Base-by-base conservation (phyloP, 2,113 vertebrate species). In the Hipposideros armiger region DNA sequence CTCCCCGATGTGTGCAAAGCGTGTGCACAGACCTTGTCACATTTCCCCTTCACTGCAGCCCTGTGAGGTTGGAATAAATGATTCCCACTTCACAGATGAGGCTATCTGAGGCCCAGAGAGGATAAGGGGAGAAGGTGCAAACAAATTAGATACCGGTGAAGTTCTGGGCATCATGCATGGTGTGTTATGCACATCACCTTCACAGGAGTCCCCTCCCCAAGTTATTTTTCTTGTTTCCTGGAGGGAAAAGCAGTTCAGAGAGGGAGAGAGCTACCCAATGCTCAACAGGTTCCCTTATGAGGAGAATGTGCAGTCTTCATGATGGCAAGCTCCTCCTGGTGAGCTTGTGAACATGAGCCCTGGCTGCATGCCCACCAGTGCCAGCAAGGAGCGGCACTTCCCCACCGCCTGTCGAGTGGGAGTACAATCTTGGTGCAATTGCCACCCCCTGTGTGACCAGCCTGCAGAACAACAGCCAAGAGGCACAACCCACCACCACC, bases 291-390 rank as follows among this genome's bases (percentile, higher is more conserved):
- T n/a, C 50, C 30, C 52, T 28, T 6, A 11, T 11, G 36, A 30
- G 17, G 36, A 30, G 17, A 32, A 9, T 15, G 2, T 0, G 11
- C 54, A 4, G 40, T 26, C 4, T 16, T 40, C 0, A 0, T 20
- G 80, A 64, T 1, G 11, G 17, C 3, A 13, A n/a, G 14, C 2
- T 5, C 74, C 89, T 20, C 16, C 5, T 28, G 15, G 15, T 3
- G 1, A 72, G 36, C 36, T 36, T 64, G 50, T 19, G 76, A 52
- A 30, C 32, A n/a, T 28, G 36, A 70, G 45, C 70, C 64, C 54
- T 10, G 17, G 22, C 64, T 3, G 2, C 9, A 0, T 0, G 20
- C 30, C 81, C 0, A 1, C 47, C 64, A 24, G 42, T 1, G 11
- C 45, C 92, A 4, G 0, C 11, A 10, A 3, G 24, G 19, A 40